Percentiles rank a stretch among this genome's conserved stretches.
These are phyloP conservation scores for Corythornis cristatus DNA, from an alignment of 2,113 vertebrate species.

Conservation along the genomic window DNA sequence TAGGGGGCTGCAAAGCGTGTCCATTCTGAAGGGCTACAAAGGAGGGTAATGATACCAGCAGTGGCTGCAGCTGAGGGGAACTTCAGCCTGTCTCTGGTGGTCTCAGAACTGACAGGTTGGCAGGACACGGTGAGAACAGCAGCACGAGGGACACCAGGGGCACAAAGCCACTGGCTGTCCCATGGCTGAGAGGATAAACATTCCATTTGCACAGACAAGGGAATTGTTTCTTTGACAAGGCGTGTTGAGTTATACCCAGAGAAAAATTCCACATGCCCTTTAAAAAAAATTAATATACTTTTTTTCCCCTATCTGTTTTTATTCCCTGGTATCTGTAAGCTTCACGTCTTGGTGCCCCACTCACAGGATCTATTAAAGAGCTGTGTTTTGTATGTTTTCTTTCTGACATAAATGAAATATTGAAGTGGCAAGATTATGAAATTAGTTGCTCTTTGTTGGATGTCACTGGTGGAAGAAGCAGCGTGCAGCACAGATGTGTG, in stretches of 20 bases:
- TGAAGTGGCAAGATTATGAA: not conserved
- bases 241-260: not conserved
- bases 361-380: not conserved
- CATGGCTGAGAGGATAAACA: not conserved
- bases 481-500: not conserved
- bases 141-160: not conserved
- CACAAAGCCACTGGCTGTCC: not conserved
- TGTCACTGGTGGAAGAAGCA: not conserved
- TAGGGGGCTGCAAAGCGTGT: not conserved
- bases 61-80: not conserved
- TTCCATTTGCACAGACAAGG: not conserved
- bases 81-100: not conserved
- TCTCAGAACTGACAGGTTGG: not conserved
- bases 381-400: slow-evolving; percentile 15
- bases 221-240: not conserved
- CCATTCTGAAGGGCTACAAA: not conserved
- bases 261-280: not conserved
- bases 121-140: not conserved
- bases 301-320: slow-evolving; percentile 23
- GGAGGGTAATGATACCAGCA: not conserved
- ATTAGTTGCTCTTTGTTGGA: not conserved
- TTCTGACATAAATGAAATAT: slow-evolving; percentile 4
- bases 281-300: not conserved
- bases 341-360: not conserved
- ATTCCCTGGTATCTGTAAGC: not conserved